These are phyloP conservation scores for Amblyopsis hoosieri DNA, from an alignment of 2,797 vertebrate species.

Conservation along the genomic window DNA sequence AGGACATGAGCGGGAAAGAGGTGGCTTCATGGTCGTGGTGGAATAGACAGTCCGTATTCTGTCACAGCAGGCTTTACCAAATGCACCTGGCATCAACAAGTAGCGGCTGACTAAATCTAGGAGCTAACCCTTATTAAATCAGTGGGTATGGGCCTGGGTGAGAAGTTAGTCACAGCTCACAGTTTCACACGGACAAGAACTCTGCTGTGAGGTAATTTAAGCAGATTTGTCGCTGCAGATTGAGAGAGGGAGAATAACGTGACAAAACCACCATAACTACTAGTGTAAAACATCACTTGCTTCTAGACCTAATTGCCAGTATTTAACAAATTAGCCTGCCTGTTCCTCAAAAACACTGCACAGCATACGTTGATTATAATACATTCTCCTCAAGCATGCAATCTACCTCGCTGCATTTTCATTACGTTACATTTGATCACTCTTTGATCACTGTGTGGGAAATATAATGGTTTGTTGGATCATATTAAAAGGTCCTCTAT, in stretches of 20 bases:
- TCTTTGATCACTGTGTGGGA: constrained; percentile 29
- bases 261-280: constrained; percentile 44
- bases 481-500: constrained; percentile 15
- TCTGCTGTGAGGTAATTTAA: constrained; percentile 47
- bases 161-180: constrained; percentile 37
- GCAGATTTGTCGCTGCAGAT: constrained; percentile 37
- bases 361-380: constrained; percentile 50
- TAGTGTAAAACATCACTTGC: constrained; percentile 47
- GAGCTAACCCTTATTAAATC: constrained; percentile 22
- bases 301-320: constrained; percentile 49
- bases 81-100: constrained; percentile 38
- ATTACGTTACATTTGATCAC: constrained; percentile 34
- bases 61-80: constrained; percentile 50
- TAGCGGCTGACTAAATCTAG: constrained; percentile 22
- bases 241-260: constrained; percentile 36
- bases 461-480: constrained; percentile 40
- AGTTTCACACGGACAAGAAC: constrained; percentile 44
- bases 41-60: constrained; percentile 52
- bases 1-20: constrained; percentile 28
- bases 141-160: constrained; percentile 25
- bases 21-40: constrained; percentile 29
- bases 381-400: constrained; percentile 37
- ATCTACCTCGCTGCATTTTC: constrained; percentile 49
- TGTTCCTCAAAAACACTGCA: constrained; percentile 26
- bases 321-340: constrained; percentile 38